Evolutionary conservation across 2,113 vertebrate species (phyloP).

Genomic region (Toxotes jaculatrix): DNA sequence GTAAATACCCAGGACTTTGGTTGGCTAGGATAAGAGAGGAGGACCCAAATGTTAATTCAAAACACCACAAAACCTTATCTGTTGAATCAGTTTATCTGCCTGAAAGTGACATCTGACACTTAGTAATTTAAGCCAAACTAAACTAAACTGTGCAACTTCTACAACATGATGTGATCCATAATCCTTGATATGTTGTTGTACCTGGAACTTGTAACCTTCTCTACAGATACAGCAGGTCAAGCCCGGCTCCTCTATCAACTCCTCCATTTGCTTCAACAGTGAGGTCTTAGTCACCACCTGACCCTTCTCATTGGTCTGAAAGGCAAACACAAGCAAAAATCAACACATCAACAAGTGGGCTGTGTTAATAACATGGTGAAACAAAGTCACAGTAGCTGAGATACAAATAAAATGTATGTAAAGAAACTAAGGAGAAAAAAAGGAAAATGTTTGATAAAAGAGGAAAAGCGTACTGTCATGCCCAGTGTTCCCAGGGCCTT

Average conservation of each 20-base stretch:
- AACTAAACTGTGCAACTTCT: neutral
- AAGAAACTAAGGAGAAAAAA: neutral
- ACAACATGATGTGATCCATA: neutral
- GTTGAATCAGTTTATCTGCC: neutral
- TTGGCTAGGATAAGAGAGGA: conserved; percentile 84
- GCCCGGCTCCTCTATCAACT: conserved; percentile 98
- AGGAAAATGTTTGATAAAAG: neutral
- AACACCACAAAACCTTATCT: neutral
- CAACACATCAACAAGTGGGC: neutral
- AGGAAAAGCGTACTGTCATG: conserved; percentile 90
- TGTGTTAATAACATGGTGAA: neutral
- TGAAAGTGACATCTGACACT: neutral
- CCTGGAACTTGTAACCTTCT: conserved; percentile 99
- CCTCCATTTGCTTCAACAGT: conserved; percentile 98
- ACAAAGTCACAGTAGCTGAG: neutral
- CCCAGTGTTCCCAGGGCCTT: conserved; percentile 97
- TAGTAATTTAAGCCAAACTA: neutral
- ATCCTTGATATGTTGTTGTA: conserved; percentile 57
- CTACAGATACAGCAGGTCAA: conserved; percentile 98
- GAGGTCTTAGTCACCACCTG: conserved; percentile 99
- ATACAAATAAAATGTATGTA: neutral
- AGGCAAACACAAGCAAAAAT: conserved; percentile 32
- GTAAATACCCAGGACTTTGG: conserved; percentile 97
- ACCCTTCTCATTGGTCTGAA: conserved; percentile 97
- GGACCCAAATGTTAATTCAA: neutral